A percentile compares a stretch with the other conserved stretches of the same genome.
phyloP scores from a whole-genome alignment of 2,888 invertebrate species.

The Augiades crinisus region DNA sequence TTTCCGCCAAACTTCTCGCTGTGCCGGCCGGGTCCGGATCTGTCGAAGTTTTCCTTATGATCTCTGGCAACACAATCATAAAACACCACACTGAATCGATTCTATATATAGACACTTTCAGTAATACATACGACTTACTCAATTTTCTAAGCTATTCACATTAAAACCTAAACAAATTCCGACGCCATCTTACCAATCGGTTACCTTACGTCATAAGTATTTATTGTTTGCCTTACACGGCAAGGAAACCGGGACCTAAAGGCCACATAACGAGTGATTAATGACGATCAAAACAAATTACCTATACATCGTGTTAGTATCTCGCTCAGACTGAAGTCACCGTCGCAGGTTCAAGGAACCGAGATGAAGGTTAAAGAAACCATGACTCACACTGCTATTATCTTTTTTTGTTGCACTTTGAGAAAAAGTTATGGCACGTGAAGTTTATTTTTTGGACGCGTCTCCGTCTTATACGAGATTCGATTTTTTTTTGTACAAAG shows the following conservation, averaged over 20 bases:
- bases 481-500: background rate
- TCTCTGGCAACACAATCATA: constrained; percentile 51
- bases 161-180: background rate
- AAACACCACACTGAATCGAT: background rate
- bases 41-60: constrained; percentile 61
- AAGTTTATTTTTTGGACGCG: background rate
- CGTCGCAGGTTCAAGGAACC: constrained; percentile 63
- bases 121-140: no score
- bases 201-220: background rate
- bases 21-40: constrained; percentile 62
- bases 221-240: background rate
- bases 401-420: constrained; percentile 50
- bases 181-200: background rate
- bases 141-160: background rate
- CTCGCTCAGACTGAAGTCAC: constrained; percentile 35
- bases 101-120: background rate
- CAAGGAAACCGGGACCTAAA: background rate
- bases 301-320: constrained; percentile 57
- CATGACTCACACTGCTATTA: constrained; percentile 65
- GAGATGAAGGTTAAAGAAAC: constrained; percentile 56
- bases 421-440: constrained; percentile 42
- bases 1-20: constrained; percentile 64
- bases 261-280: constrained; percentile 15
- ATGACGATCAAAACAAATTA: constrained; percentile 29
- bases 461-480: constrained; percentile 4